Percentiles rank a stretch among this genome's conserved stretches.
These are phyloP conservation scores for Neosilurus hyrtlii DNA, from an alignment of 2,797 vertebrate species.

Conservation along the genomic window DNA sequence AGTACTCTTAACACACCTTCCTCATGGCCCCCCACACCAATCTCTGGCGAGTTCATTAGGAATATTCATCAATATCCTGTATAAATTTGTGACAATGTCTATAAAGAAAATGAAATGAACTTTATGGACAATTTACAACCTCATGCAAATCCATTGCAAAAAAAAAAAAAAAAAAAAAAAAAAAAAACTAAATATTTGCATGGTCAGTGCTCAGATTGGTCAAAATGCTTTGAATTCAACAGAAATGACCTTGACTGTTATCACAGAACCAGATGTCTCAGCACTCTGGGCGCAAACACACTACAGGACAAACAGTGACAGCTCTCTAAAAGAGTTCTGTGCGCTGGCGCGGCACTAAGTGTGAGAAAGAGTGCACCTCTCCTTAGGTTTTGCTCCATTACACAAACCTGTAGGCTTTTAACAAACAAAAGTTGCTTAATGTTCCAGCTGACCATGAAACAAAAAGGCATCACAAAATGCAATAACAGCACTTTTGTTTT, in stretches of 20 bases:
- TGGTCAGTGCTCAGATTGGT: neutral
- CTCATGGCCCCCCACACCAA: neutral
- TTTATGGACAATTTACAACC: neutral
- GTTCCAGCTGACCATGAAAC: neutral
- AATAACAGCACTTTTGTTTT: neutral
- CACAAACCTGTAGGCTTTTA: slow-evolving; percentile 40
- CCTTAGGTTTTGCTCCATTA: slow-evolving; percentile 34
- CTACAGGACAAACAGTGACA: slow-evolving; percentile 35
- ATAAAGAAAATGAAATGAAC: neutral
- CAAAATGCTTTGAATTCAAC: neutral
- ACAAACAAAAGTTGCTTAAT: slow-evolving; percentile 36
- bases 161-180: neutral
- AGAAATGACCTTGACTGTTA: slow-evolving; percentile 40
- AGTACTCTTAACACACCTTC: too few relatives aligned
- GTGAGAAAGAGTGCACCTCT: slow-evolving; percentile 9
- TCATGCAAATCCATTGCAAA: neutral
- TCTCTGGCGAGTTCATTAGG: neutral
- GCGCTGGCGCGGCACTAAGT: slow-evolving; percentile 37
- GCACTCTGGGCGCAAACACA: slow-evolving; percentile 1
- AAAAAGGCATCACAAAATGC: neutral
- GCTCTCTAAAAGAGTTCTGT: slow-evolving; percentile 23
- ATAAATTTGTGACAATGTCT: neutral
- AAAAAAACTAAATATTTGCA: too few relatives aligned
- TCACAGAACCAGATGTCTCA: slow-evolving; percentile 32
- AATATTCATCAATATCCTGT: neutral